These are phyloP conservation scores for Oreochromis spilurus DNA, from an alignment of 2,113 vertebrate genomes.

Conservation along the genomic window DNA sequence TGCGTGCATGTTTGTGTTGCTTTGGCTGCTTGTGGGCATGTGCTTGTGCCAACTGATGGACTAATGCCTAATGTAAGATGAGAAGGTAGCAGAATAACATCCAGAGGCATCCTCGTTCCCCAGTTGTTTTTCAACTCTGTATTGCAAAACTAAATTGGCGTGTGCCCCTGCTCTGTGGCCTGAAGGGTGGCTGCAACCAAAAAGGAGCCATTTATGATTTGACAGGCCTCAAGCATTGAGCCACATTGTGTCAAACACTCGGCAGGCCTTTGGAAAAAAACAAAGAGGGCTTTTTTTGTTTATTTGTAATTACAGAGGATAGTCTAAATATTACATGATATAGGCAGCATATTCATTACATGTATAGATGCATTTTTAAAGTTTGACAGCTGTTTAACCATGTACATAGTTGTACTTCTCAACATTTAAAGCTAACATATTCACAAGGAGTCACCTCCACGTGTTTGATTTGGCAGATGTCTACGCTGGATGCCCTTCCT, in stretches of 20 bases:
- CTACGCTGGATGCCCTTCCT: background rate
- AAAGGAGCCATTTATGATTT: constrained; percentile 36
- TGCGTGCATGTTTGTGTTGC: background rate
- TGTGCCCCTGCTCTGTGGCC: constrained; percentile 18
- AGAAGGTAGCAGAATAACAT: constrained; percentile 57
- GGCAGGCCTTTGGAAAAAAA: background rate
- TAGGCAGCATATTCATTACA: background rate
- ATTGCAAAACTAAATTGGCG: constrained; percentile 17
- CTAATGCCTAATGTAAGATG: constrained; percentile 56
- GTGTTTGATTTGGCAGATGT: background rate
- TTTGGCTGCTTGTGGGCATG: constrained; percentile 35
- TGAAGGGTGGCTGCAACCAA: constrained; percentile 13
- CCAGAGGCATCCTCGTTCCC: constrained; percentile 44
- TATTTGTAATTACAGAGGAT: background rate
- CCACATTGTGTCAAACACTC: constrained; percentile 18
- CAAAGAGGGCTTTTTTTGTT: background rate
- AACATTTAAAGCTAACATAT: background rate
- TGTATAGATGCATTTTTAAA: background rate
- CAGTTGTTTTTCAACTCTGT: constrained; percentile 43
- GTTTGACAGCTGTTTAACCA: background rate
- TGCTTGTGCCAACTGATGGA: constrained; percentile 46
- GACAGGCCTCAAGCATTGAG: constrained; percentile 19
- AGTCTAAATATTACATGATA: background rate
- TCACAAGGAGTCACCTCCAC: background rate
- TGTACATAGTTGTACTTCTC: background rate